phyloP scores from a whole-genome alignment of 2,888 invertebrate genomes.

The Andrena marginata region DNA sequence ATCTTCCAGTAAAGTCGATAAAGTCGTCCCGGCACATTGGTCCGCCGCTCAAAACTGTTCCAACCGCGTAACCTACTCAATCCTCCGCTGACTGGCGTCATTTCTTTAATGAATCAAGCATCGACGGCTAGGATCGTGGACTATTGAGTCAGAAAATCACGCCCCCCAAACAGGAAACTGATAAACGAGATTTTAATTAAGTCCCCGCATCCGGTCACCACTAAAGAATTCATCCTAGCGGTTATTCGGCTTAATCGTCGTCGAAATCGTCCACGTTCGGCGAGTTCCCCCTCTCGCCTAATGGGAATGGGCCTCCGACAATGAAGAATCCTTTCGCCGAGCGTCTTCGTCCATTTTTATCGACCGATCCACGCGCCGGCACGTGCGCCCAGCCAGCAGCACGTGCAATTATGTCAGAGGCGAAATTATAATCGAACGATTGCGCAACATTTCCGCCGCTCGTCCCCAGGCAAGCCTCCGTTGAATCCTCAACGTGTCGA shows the following conservation, averaged over 20 bases:
- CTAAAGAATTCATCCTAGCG: neutral
- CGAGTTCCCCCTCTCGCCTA: neutral
- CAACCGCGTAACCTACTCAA: neutral
- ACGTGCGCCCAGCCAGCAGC: slow-evolving; percentile 4
- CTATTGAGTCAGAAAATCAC: neutral
- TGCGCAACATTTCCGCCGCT: slow-evolving; percentile 25
- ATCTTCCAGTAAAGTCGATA: no score
- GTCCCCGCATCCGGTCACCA: neutral
- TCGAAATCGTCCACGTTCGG: neutral
- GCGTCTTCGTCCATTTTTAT: neutral
- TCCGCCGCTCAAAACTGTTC: neutral
- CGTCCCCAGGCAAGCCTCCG: neutral
- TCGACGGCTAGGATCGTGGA: neutral
- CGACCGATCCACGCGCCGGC: neutral
- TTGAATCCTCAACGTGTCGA: slow-evolving; percentile 32
- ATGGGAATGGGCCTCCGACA: neutral
- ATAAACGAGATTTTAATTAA: slow-evolving; percentile 10
- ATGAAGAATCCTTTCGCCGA: neutral
- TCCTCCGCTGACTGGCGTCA: neutral
- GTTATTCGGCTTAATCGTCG: neutral
- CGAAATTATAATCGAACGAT: slow-evolving; percentile 32
- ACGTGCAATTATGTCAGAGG: slow-evolving; percentile 35
- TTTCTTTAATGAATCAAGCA: neutral
- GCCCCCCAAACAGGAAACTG: neutral
- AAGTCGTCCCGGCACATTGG: no score